phyloP scores from a whole-genome alignment of 2,888 invertebrate genomes.

The Drosophila meridionalis region DNA sequence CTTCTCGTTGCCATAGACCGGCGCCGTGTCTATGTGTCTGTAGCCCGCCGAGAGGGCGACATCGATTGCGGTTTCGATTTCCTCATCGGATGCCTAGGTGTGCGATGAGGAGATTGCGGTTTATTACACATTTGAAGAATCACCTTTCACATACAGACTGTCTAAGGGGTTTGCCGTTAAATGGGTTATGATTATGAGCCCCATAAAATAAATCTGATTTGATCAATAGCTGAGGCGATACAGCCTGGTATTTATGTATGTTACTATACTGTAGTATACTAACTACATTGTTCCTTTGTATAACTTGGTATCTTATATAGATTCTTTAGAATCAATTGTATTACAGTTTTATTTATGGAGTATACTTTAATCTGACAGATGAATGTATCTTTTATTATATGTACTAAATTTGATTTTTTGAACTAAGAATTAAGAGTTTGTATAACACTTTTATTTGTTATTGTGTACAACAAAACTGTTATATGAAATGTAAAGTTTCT shows the following conservation, averaged over 20 bases:
- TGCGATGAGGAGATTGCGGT: conserved; percentile 40
- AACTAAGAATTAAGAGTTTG: neutral
- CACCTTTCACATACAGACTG: neutral
- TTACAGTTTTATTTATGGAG: neutral
- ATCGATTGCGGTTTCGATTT: conserved; percentile 89
- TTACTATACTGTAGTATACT: neutral
- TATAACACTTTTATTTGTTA: neutral
- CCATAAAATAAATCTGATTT: neutral
- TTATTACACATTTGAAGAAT: conserved; percentile 5
- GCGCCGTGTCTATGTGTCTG: conserved; percentile 93
- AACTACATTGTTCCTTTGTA: neutral
- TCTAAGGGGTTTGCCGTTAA: neutral
- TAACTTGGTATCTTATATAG: neutral
- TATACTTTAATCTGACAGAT: too few relatives aligned
- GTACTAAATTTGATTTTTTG: too few relatives aligned
- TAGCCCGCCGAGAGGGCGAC: conserved; percentile 91
- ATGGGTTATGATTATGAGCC: neutral
- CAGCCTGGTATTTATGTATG: neutral
- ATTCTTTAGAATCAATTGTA: neutral
- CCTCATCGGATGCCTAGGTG: conserved; percentile 88
- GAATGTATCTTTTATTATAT: too few relatives aligned
- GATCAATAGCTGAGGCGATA: neutral
- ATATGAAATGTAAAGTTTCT: neutral
- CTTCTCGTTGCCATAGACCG: conserved; percentile 91
- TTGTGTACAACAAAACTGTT: neutral